Evolutionary conservation across 2,113 vertebrate species (phyloP).

Genomic region (Epinephelus lanceolatus): DNA sequence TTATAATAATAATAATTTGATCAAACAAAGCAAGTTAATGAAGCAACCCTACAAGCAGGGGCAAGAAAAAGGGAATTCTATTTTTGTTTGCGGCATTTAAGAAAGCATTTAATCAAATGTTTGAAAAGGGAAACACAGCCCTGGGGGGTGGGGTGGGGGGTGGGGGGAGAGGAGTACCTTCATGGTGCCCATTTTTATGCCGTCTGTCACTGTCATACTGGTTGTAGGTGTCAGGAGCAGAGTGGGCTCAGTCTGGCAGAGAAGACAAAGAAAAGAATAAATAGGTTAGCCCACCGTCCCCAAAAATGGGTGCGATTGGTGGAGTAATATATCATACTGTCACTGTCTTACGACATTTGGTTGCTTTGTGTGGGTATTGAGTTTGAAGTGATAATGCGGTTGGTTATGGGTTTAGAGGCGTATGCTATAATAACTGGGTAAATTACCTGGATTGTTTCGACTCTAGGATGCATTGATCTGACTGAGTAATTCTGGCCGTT

Average conservation of each 20-base stretch:
- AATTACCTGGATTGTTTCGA: no score
- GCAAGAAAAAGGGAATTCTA: neutral
- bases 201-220: neutral
- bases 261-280: neutral
- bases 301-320: neutral
- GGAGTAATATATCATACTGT: neutral
- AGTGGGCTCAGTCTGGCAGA: conserved; percentile 50
- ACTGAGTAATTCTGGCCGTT: no score
- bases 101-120: neutral
- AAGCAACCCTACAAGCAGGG: neutral
- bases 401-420: no score
- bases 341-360: no score
- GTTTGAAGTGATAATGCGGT: no score
- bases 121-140: neutral
- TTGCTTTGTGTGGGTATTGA: no score
- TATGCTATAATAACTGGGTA: no score
- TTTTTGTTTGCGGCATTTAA: neutral
- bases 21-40: neutral
- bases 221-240: neutral
- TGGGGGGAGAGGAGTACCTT: conserved; percentile 27
- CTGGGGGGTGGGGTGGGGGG: no score
- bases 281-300: neutral
- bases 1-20: conserved; percentile 4
- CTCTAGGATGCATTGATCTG: no score
- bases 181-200: neutral